A percentile compares a stretch with the other conserved stretches of the same genome.
Conservation (phyloP, 2,888 invertebrate species). For the Dasysyrphus albostriatus region DNA sequence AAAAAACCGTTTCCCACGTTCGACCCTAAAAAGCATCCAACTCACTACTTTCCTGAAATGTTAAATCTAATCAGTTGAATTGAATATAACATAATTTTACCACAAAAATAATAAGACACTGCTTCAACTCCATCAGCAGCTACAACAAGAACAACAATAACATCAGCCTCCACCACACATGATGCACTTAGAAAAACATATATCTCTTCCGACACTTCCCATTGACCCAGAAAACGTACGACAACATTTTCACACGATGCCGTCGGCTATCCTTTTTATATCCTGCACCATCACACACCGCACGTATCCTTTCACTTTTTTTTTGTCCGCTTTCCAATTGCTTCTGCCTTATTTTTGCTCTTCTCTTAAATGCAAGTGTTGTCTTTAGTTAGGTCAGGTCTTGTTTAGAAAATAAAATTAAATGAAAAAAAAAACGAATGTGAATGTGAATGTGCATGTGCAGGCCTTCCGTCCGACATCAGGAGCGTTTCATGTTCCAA, state of each 20-base stretch:
- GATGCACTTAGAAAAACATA: constrained; percentile 24
- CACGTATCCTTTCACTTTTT: constrained; percentile 71
- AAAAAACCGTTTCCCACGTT: constrained; percentile 24
- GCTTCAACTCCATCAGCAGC: neutral
- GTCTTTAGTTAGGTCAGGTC: constrained; percentile 43
- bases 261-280: constrained; percentile 35
- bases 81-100: constrained; percentile 55
- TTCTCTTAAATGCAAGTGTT: constrained; percentile 49
- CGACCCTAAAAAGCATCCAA: constrained; percentile 1
- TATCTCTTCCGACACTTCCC: constrained; percentile 56
- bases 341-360: constrained; percentile 36
- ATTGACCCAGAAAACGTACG: constrained; percentile 70
- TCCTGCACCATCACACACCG: constrained; percentile 45
- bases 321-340: neutral
- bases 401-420: constrained; percentile 16
- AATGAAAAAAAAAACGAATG: constrained; percentile 30
- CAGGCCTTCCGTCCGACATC: constrained; percentile 12
- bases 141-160: neutral
- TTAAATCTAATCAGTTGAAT: constrained; percentile 59
- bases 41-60: constrained; percentile 2
- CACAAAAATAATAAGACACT: constrained; percentile 56
- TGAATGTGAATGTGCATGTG: constrained; percentile 46
- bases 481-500: constrained; percentile 1
- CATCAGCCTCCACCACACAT: neutral
- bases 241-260: constrained; percentile 59